Base-by-base conservation (phyloP, 2,797 vertebrate genomes). In the Phoebastria nigripes region DNA sequence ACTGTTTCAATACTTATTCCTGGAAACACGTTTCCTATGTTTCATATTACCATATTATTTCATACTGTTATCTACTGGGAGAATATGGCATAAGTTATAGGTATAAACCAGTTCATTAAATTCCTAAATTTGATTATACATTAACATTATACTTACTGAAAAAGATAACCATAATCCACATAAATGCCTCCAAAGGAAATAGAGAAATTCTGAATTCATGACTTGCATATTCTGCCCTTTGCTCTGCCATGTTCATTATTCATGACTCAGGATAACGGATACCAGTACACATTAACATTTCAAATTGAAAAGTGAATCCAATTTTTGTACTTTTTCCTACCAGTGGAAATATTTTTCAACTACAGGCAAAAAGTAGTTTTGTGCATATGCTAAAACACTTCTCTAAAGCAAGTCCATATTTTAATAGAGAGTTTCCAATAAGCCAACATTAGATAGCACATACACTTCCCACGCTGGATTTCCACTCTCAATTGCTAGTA, bases 151-250 rank as follows among this genome's bases (percentile, higher is more conserved):
- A 69, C 11, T 65, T 76, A 56, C 7, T 35, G 71, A 73, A 77
- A 84, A 94, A 94, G 6, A 72, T 72, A 90, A 42, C 10, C 19
- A 31, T 41, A 92, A 85, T 39, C 49, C 7, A 3, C 62, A 74
- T 25, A 91, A 66, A 79, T 73, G 35, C 16, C 62, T 82, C 59
- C 58, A 73, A 79, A 93, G 42, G 56, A 94, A 90, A 71, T 0
- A 71, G 52, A 74, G 31, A 84, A 74, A 84, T 65, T 89, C 46
- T 76, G 28, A 93, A 84, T 69, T 88, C 42, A 86, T 81, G 82
- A 96, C 73, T 90, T 94, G 87, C 39, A 69, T 65, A 86, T 79
- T 93, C 54, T 90, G 82, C 66, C 82, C 89, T 94, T 90, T 96
- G 61, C 49, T 93, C 49, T 90, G 54, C 28, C 39, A 22, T 12